Percentiles rank a stretch among this genome's conserved stretches.
phyloP scores from a whole-genome alignment of 1,140 invertebrate species.

The Drosophila sulfurigaster region DNA sequence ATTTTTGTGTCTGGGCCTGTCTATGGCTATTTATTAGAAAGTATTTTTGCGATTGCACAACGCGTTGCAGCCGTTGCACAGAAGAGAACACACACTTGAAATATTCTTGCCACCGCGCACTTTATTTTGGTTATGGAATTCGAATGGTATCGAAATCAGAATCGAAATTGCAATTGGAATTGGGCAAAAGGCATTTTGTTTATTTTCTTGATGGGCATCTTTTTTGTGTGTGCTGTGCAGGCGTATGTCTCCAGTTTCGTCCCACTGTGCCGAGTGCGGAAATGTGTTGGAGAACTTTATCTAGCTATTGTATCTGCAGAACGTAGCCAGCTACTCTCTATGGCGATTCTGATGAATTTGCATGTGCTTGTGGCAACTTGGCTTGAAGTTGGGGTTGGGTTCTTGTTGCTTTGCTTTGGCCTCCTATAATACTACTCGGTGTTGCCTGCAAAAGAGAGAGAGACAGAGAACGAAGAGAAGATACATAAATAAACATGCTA shows the following conservation, averaged over 20 bases:
- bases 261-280: conserved; percentile 72
- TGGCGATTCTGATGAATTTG: conserved; percentile 67
- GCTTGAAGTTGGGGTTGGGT: conserved; percentile 15
- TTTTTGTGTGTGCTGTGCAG: conserved; percentile 14
- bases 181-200: conserved; percentile 27
- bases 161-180: neutral
- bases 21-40: conserved; percentile 73
- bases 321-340: conserved; percentile 42
- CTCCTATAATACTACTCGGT: conserved; percentile 47
- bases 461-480: conserved; percentile 10
- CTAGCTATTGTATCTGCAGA: conserved; percentile 60
- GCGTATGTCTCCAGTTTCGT: conserved; percentile 36
- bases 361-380: conserved; percentile 52
- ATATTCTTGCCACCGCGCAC: conserved; percentile 51
- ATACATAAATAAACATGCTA: conserved; percentile 48
- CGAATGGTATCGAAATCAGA: neutral
- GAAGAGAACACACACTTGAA: conserved; percentile 37
- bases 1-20: conserved; percentile 53
- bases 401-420: conserved; percentile 49
- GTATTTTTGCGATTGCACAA: conserved; percentile 71
- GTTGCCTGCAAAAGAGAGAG: conserved; percentile 58
- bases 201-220: conserved; percentile 28
- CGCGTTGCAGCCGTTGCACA: conserved; percentile 7
- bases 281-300: conserved; percentile 66
- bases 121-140: conserved; percentile 29